A percentile compares a stretch with the other conserved stretches of the same genome.
Evolutionary conservation across 2,797 vertebrate species (phyloP).

Genomic region (Brachyalestes nurse): DNA sequence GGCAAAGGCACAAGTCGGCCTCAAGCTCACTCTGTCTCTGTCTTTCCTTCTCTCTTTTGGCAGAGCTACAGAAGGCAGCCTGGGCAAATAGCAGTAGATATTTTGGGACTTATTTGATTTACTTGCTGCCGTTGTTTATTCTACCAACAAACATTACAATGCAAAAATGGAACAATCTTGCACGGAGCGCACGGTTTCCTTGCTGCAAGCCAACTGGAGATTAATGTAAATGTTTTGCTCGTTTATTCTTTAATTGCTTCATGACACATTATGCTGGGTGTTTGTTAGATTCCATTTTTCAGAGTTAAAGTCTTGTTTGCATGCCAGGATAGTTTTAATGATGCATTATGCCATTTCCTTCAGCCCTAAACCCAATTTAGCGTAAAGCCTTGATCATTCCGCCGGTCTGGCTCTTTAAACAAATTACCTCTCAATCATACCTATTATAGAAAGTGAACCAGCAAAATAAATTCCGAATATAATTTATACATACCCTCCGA

Average conservation of each 20-base stretch:
- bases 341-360: conserved; percentile 12
- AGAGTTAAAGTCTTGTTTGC: background rate
- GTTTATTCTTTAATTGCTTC: conserved; percentile 1
- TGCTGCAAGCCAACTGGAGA: conserved; percentile 13
- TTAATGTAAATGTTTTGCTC: conserved; percentile 12
- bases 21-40: conserved; percentile 1
- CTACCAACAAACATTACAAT: conserved; percentile 13
- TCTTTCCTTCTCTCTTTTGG: conserved; percentile 17
- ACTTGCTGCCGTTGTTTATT: conserved; percentile 14
- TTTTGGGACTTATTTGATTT: conserved; percentile 29
- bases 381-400: background rate
- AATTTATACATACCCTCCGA: background rate
- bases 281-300: background rate
- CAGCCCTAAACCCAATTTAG: background rate
- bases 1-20: conserved; percentile 47
- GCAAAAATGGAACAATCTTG: background rate
- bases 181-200: background rate
- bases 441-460: background rate
- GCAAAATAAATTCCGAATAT: background rate
- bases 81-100: conserved; percentile 12
- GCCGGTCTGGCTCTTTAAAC: conserved; percentile 5
- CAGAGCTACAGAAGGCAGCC: conserved; percentile 34
- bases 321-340: conserved; percentile 19
- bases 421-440: conserved; percentile 16
- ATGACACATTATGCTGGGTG: conserved; percentile 3